Percentiles rank a stretch among this genome's conserved stretches.
These are phyloP conservation scores for Drepanosiphum platanoidis DNA, from an alignment of 2,888 invertebrate genomes.

Conservation along the genomic window DNA sequence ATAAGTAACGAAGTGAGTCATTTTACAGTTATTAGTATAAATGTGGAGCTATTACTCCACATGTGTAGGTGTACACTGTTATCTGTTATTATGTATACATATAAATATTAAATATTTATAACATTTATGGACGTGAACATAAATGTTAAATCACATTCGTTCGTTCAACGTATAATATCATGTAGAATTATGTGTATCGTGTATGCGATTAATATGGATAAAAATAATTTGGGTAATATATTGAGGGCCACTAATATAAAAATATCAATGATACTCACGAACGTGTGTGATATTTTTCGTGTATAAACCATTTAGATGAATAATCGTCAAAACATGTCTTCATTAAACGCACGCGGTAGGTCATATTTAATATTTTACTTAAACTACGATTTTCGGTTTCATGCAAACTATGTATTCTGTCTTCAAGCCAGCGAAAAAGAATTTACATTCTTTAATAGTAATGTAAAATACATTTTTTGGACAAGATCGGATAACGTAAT, in stretches of 20 bases:
- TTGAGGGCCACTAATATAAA: no score
- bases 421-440: no score
- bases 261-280: neutral
- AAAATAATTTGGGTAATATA: no score
- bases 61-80: neutral
- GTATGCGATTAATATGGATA: no score
- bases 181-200: no score
- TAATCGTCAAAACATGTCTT: no score
- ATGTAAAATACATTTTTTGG: neutral
- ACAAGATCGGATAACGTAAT: neutral
- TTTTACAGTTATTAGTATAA: conserved; percentile 1
- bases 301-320: neutral
- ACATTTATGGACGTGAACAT: no score
- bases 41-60: neutral
- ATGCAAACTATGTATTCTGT: neutral
- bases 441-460: neutral
- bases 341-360: no score
- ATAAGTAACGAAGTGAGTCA: neutral
- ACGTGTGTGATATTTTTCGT: neutral
- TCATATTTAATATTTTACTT: neutral
- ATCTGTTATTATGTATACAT: no score
- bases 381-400: neutral
- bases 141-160: no score
- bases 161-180: no score
- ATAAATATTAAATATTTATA: no score